phyloP scores from a whole-genome alignment of 1,140 invertebrate genomes.

The Drosophila asahinai region DNA sequence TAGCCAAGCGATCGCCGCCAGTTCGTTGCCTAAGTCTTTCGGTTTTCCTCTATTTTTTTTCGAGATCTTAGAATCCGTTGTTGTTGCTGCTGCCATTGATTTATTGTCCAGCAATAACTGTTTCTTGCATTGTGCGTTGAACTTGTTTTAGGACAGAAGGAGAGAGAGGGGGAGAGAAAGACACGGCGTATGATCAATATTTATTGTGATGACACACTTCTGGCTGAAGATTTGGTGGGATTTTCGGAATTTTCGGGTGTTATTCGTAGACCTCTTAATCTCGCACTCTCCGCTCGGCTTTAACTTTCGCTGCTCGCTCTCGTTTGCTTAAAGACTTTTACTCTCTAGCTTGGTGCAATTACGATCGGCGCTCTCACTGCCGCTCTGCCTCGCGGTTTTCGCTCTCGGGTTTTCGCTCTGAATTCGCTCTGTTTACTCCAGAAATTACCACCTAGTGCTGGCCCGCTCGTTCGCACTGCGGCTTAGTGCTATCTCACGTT shows the following conservation, averaged over 20 bases:
- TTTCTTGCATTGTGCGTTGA: slow-evolving; percentile 72
- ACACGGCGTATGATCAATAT: slow-evolving; percentile 16
- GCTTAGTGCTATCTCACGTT: slow-evolving; percentile 57
- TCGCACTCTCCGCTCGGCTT: slow-evolving; percentile 14
- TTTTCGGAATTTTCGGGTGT: slow-evolving; percentile 24
- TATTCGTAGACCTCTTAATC: slow-evolving; percentile 23
- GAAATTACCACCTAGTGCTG: slow-evolving; percentile 61
- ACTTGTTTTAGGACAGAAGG: slow-evolving; percentile 22
- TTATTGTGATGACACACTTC: slow-evolving; percentile 59
- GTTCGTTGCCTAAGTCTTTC: slow-evolving; percentile 57
- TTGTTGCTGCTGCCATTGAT: slow-evolving; percentile 56
- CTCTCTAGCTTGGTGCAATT: slow-evolving; percentile 57
- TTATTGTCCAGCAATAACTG: slow-evolving; percentile 77
- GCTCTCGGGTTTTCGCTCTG: slow-evolving; percentile 23
- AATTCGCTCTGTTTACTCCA: slow-evolving; percentile 74
- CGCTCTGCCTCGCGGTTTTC: slow-evolving; percentile 19
- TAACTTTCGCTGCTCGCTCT: slow-evolving; percentile 64
- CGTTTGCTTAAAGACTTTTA: slow-evolving; percentile 60
- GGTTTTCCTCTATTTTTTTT: slow-evolving; percentile 23
- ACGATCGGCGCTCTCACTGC: slow-evolving; percentile 34
- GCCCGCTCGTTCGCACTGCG: slow-evolving; percentile 25
- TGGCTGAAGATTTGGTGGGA: background rate
- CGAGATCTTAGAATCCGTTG: slow-evolving; percentile 51
- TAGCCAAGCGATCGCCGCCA: slow-evolving; percentile 20
- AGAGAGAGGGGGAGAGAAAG: slow-evolving; percentile 1